phyloP scores from a whole-genome alignment of 2,888 invertebrate genomes.

The Exocentrus adspersus region DNA sequence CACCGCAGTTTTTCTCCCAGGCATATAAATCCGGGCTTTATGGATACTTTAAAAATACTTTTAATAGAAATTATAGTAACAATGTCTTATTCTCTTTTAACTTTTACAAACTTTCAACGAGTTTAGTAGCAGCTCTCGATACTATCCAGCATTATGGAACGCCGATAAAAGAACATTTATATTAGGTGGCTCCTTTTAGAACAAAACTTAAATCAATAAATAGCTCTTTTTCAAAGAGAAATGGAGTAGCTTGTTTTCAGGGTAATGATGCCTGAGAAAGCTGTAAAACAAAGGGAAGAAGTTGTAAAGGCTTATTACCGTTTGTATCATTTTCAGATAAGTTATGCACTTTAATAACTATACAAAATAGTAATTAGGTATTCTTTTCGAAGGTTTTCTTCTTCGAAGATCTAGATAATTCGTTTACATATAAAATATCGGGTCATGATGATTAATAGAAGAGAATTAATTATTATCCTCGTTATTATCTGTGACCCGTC shows the following conservation, averaged over 20 bases:
- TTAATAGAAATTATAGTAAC: slow-evolving; percentile 1
- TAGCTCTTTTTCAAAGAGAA: neutral
- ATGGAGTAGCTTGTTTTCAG: neutral
- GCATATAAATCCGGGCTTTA: neutral
- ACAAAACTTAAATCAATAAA: neutral
- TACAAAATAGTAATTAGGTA: too few relatives aligned
- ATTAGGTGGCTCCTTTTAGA: neutral
- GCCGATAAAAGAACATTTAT: neutral
- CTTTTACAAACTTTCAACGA: neutral
- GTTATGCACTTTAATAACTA: neutral
- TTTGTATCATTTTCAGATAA: neutral
- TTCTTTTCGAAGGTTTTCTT: too few relatives aligned
- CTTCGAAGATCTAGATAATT: too few relatives aligned
- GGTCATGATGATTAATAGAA: too few relatives aligned
- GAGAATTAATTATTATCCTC: too few relatives aligned
- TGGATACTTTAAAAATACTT: neutral
- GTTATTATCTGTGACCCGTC: too few relatives aligned
- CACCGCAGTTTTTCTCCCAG: neutral
- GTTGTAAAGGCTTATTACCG: neutral
- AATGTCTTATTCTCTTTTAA: neutral
- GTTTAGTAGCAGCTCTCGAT: neutral
- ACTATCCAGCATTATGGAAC: neutral
- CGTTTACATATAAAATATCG: too few relatives aligned
- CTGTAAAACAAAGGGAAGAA: neutral
- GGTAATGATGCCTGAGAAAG: neutral